These are phyloP conservation scores for Tigriopus californicus DNA, from an alignment of 2,888 invertebrate genomes.

Conservation along the genomic window DNA sequence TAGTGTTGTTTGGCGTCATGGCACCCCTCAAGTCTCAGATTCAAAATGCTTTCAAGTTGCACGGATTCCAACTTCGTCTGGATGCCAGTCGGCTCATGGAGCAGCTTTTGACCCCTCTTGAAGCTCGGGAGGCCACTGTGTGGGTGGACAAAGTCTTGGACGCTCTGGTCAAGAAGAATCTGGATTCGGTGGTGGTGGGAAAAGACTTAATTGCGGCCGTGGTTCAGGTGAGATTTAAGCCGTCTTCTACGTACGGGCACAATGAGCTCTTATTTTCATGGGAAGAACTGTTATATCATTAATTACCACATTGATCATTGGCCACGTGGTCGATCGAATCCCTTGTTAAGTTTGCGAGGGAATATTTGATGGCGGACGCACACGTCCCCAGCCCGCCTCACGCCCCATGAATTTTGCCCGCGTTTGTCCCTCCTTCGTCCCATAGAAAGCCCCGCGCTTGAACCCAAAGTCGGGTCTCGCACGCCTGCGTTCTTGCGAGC, in stretches of 20 bases:
- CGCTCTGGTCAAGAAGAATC: constrained; percentile 55
- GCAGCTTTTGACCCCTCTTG: constrained; percentile 44
- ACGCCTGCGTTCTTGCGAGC: too few species aligned
- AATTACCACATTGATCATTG: not conserved
- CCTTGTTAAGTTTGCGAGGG: too few species aligned
- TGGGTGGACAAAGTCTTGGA: constrained; percentile 56
- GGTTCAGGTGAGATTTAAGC: constrained; percentile 36
- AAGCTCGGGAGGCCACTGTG: constrained; percentile 39
- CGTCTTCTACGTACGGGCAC: not conserved
- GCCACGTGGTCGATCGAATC: too few species aligned
- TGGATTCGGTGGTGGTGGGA: constrained; percentile 50
- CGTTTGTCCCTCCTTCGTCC: not conserved
- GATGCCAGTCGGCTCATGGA: constrained; percentile 53
- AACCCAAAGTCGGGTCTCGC: too few species aligned
- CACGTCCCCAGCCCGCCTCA: too few species aligned
- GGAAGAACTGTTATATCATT: not conserved
- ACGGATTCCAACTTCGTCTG: constrained; percentile 20
- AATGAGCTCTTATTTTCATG: not conserved
- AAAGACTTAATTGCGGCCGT: constrained; percentile 51
- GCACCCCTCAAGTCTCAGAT: not conserved
- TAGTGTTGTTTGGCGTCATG: not conserved
- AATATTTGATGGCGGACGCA: too few species aligned
- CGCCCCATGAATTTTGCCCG: not conserved
- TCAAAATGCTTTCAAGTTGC: constrained; percentile 13
- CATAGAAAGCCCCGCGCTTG: not conserved